phyloP scores from a whole-genome alignment of 2,888 invertebrate genomes.

The Drosophila monieri region DNA sequence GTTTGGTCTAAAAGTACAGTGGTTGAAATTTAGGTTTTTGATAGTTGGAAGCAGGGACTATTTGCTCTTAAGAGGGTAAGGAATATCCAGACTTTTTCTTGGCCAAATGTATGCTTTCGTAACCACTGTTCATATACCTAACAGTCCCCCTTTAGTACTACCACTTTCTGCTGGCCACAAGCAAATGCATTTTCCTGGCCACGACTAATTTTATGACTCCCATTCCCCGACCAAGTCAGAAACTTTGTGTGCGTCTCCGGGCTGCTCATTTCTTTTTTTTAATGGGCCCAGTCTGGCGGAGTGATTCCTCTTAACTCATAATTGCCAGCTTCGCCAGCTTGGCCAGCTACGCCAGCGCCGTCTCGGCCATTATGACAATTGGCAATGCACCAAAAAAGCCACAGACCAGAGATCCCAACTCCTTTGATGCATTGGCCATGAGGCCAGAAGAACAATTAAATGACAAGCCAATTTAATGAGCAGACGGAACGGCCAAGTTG shows the following conservation, averaged over 20 bases:
- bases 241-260: constrained; percentile 60
- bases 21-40: neutral
- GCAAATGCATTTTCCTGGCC: constrained; percentile 52
- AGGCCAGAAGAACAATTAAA: constrained; percentile 71
- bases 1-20: constrained; percentile 14
- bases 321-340: constrained; percentile 59
- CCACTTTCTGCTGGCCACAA: constrained; percentile 35
- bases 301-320: constrained; percentile 76
- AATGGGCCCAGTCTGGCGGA: constrained; percentile 54
- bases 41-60: no score
- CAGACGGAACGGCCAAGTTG: constrained; percentile 31
- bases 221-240: constrained; percentile 30
- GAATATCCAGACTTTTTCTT: neutral
- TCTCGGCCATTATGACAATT: constrained; percentile 72
- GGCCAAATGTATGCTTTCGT: accelerated
- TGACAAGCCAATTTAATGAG: constrained; percentile 72
- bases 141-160: neutral
- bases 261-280: constrained; percentile 51
- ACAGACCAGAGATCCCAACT: constrained; percentile 56
- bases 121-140: constrained; percentile 9
- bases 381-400: constrained; percentile 60
- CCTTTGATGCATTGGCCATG: constrained; percentile 53
- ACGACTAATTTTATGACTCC: constrained; percentile 70
- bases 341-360: constrained; percentile 50
- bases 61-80: no score